phyloP scores from a whole-genome alignment of 2,797 vertebrate species.

The Streptopelia turtur region DNA sequence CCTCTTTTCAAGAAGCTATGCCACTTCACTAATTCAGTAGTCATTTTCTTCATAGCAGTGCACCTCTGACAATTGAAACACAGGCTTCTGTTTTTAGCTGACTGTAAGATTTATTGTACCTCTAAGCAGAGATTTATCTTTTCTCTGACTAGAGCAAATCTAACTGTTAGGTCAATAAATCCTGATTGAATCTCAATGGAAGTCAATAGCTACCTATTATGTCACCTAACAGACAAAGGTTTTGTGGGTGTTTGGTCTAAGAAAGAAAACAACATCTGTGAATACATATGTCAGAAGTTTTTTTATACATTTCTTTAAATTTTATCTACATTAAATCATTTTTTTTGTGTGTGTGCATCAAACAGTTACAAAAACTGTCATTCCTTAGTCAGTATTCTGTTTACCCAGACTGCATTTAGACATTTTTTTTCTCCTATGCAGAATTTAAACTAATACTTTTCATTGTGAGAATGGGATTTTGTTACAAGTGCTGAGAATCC shows the following conservation, averaged over 20 bases:
- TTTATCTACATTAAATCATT: background rate
- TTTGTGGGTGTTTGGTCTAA: background rate
- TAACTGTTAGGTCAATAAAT: conserved; percentile 48
- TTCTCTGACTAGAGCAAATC: background rate
- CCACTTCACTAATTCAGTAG: background rate
- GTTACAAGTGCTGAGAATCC: background rate
- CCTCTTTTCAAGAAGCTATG: background rate
- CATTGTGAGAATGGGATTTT: background rate
- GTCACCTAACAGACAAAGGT: background rate
- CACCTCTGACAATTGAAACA: background rate
- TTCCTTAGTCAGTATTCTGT: background rate
- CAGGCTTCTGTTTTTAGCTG: background rate
- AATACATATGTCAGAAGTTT: background rate
- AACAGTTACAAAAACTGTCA: background rate
- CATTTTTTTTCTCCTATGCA: background rate
- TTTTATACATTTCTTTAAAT: background rate
- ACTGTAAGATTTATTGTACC: conserved; percentile 12
- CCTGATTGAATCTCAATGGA: conserved; percentile 11
- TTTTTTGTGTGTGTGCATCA: background rate
- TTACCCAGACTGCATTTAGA: background rate
- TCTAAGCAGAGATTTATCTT: conserved; percentile 29
- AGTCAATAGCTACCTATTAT: conserved; percentile 13
- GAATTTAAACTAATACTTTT: background rate
- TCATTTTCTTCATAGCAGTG: background rate
- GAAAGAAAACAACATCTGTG: background rate